These are phyloP conservation scores for Corythoichthys haematopterus DNA, from an alignment of 2,113 vertebrate genomes.

Conservation along the genomic window DNA sequence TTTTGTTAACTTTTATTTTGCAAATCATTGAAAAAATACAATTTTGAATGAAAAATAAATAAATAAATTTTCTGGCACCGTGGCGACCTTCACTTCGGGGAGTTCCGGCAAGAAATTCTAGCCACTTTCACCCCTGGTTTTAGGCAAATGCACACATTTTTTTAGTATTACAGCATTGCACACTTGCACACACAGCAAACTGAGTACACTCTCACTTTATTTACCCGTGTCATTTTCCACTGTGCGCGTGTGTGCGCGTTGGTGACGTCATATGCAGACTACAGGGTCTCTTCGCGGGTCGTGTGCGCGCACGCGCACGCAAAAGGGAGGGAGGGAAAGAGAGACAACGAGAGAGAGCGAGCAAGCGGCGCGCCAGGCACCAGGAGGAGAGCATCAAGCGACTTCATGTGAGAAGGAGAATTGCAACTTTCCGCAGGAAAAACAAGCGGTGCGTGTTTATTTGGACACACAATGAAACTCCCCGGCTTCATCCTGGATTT, in stretches of 20 bases:
- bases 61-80: too few species aligned
- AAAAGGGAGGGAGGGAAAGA: neutral
- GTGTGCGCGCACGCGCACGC: constrained; percentile 14
- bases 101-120: too few species aligned
- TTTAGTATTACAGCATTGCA: neutral
- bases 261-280: constrained; percentile 64
- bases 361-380: constrained; percentile 22
- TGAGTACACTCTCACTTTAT: neutral
- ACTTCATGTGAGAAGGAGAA: constrained; percentile 20
- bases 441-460: constrained; percentile 11
- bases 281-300: constrained; percentile 46
- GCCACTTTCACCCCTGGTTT: neutral
- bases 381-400: constrained; percentile 35
- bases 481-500: constrained; percentile 45
- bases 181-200: neutral
- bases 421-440: neutral
- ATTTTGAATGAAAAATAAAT: too few species aligned
- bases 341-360: constrained; percentile 48
- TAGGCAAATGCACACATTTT: neutral
- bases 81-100: too few species aligned
- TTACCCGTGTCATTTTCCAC: neutral
- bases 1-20: too few species aligned
- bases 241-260: neutral
- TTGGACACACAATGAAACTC: constrained; percentile 68
- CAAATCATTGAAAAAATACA: too few species aligned